Base-by-base conservation (phyloP, 2,113 vertebrate genomes). In the Myotis davidii region DNA sequence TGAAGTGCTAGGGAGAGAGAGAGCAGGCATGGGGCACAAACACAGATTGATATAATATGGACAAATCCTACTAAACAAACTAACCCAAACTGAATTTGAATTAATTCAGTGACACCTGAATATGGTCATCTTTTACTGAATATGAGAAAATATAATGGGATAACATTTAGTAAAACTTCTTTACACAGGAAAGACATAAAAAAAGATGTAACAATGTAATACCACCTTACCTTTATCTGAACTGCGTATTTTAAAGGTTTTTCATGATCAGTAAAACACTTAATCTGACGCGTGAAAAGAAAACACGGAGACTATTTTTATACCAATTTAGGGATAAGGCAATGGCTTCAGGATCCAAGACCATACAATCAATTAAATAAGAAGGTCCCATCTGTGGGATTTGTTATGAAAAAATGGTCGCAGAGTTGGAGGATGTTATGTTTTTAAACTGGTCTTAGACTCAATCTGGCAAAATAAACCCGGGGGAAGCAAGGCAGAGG, bases 331-430 rank as follows among this genome's bases (percentile, higher is more conserved):
- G 72, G 48, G 52, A 29, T 72, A 88, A 76, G 18, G 32, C 39
- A 89, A 81, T 18, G 65, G 37, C 69, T 91, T 90, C 9, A 70
- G 54, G 6, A 2, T 69, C 50, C 29, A 91, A 95, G 48, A 34
- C 61, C 82, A 88, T 50, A 52, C 12, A 48, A 73, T 64, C 64
- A 78, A 34, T 73, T 93, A 89, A 89, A 86, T 83, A 90, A 90
- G 9, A 74, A 87, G 45, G 82, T 20, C 8, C 9, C 67, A 18
- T 74, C 42, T 85, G 7, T 42, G 48, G 6, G 39, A 92, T 83
- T 93, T 78, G 11, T 79, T 85, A 34, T 52, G 21, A 21, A 64
- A 72, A 91, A 86, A 54, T 37, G 9, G 17, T 84, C 76, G 86
- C 52, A 65, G 64, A 54, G 37, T 77, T 34, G 54, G 85, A n/a